phyloP scores from a whole-genome alignment of 1,140 invertebrate genomes.

The Trissolcus basalis region DNA sequence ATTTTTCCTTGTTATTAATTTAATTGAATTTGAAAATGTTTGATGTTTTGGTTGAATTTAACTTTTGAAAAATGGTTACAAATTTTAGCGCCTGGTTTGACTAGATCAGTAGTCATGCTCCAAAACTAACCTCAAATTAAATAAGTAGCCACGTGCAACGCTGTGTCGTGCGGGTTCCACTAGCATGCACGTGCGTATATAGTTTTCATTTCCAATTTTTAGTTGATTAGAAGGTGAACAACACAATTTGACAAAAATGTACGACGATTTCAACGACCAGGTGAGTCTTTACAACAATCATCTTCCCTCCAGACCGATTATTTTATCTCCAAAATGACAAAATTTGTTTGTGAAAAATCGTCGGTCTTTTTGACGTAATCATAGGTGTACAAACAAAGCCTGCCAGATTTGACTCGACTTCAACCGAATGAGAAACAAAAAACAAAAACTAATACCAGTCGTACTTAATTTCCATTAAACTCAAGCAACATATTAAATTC shows the following conservation, averaged over 20 bases:
- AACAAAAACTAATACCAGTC: too few species aligned
- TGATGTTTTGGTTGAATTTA: too few species aligned
- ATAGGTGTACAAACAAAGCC: background rate
- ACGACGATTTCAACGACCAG: slow-evolving; percentile 7
- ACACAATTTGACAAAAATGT: background rate
- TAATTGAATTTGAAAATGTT: too few species aligned
- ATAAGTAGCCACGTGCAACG: slow-evolving; percentile 13
- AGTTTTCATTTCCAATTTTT: slow-evolving; percentile 4
- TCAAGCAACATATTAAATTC: too few species aligned
- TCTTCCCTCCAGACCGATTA: background rate
- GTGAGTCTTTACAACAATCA: slow-evolving; percentile 3
- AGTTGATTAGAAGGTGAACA: slow-evolving; percentile 5
- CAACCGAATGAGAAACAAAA: too few species aligned
- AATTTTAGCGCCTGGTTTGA: background rate
- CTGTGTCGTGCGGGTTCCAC: slow-evolving; percentile 1
- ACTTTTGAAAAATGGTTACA: background rate
- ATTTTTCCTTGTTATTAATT: too few species aligned
- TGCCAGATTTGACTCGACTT: too few species aligned
- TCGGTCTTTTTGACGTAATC: background rate
- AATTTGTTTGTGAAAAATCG: background rate
- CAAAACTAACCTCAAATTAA: slow-evolving; percentile 1
- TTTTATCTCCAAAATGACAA: background rate
- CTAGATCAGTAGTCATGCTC: slow-evolving; percentile 1
- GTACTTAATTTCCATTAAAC: too few species aligned
- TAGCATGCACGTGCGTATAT: slow-evolving; percentile 8